Percentiles rank a stretch among this genome's conserved stretches.
phyloP scores from a whole-genome alignment of 2,888 invertebrate species.

The Orthonevra nobilis region DNA sequence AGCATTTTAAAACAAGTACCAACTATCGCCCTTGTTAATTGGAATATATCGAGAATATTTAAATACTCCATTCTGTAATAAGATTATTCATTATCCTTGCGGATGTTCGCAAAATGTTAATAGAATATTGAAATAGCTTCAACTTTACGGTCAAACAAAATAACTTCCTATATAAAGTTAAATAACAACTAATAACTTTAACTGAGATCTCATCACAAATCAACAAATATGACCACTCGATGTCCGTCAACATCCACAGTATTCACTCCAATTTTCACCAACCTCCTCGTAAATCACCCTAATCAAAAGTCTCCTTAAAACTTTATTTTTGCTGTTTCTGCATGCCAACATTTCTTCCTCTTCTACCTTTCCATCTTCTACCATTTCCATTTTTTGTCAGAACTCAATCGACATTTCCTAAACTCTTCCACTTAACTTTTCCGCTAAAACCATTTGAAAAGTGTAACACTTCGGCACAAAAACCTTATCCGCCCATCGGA shows the following conservation, averaged over 20 bases:
- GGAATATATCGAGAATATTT: too few relatives aligned
- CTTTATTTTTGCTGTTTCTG: slow-evolving; percentile 8
- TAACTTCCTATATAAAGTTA: too few relatives aligned
- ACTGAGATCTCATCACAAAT: not conserved
- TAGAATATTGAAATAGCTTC: too few relatives aligned
- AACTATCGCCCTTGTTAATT: too few relatives aligned
- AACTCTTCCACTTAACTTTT: slow-evolving; percentile 68
- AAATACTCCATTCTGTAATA: too few relatives aligned
- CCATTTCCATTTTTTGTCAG: not conserved
- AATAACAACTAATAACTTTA: not conserved
- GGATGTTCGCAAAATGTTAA: too few relatives aligned
- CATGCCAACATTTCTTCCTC: slow-evolving; percentile 9
- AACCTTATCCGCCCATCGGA: slow-evolving; percentile 53
- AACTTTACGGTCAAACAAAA: too few relatives aligned
- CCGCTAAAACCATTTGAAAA: slow-evolving; percentile 62
- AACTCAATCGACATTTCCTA: slow-evolving; percentile 64
- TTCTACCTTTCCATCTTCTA: slow-evolving; percentile 4
- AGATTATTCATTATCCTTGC: too few relatives aligned
- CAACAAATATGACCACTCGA: not conserved
- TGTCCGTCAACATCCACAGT: slow-evolving; percentile 16
- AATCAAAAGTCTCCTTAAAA: slow-evolving; percentile 53
- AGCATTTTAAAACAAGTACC: too few relatives aligned
- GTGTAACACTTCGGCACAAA: slow-evolving; percentile 63
- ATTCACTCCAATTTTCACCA: slow-evolving; percentile 18
- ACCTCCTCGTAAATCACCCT: slow-evolving; percentile 36